Evolutionary conservation across 2,888 invertebrate genomes (phyloP).

Genomic region (Thumatha senex): DNA sequence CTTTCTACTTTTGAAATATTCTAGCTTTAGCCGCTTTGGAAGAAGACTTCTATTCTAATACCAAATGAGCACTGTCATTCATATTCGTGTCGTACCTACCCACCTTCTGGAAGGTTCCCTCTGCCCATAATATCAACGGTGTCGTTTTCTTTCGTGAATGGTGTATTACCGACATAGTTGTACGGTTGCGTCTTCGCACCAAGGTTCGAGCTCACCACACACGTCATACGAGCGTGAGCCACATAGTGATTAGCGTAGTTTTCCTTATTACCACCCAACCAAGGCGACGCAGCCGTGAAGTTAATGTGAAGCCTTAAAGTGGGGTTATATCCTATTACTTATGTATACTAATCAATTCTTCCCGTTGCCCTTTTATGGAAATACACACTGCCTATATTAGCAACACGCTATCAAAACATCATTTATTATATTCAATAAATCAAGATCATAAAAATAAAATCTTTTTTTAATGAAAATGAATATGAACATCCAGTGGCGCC

Average conservation of each 20-base stretch:
- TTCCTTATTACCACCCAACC: conserved; percentile 29
- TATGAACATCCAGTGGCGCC: too few species aligned
- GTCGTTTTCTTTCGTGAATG: conserved; percentile 17
- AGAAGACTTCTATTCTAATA: too few species aligned
- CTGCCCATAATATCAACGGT: conserved; percentile 1
- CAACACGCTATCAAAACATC: too few species aligned
- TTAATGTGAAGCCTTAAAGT: conserved; percentile 27
- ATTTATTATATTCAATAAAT: too few species aligned
- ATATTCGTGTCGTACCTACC: background rate
- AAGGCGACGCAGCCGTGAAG: conserved; percentile 26
- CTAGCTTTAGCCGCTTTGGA: too few species aligned
- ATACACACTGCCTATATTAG: too few species aligned
- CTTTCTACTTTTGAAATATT: too few species aligned
- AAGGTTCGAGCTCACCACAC: conserved; percentile 23
- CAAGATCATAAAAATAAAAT: too few species aligned
- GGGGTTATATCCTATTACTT: background rate
- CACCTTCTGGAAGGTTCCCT: conserved; percentile 18
- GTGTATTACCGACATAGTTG: conserved; percentile 21
- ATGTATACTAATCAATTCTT: background rate
- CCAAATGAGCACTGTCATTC: too few species aligned
- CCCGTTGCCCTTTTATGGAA: too few species aligned
- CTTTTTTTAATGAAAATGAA: too few species aligned
- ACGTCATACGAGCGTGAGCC: conserved; percentile 26
- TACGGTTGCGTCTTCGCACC: conserved; percentile 27
- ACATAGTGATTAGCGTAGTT: conserved; percentile 29